A percentile compares a stretch with the other conserved stretches of the same genome.
Evolutionary conservation across 2,888 invertebrate genomes (phyloP).

Genomic region (Cataglyphis livida): DNA sequence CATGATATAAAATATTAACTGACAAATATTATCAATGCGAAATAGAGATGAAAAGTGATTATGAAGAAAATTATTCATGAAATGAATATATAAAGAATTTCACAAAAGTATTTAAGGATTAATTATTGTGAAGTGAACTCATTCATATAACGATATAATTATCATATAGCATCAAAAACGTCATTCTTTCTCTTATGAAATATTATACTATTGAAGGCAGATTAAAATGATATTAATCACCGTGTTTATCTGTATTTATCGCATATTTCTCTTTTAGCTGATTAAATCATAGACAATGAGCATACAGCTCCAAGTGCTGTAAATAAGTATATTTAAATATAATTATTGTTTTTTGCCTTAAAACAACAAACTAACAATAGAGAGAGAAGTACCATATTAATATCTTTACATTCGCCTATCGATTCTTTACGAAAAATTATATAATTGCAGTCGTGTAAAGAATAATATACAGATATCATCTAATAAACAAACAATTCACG

Average conservation of each 20-base stretch:
- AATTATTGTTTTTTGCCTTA: slow-evolving; percentile 3
- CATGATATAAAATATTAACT: neutral
- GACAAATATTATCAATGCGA: neutral
- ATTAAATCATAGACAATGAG: slow-evolving; percentile 13
- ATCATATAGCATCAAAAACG: neutral
- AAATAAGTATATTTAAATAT: slow-evolving; percentile 46
- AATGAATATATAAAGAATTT: neutral
- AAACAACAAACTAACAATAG: neutral
- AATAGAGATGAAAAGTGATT: neutral
- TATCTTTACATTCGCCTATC: neutral
- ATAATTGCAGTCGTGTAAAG: neutral
- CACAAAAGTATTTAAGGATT: neutral
- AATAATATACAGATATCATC: neutral
- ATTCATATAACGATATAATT: slow-evolving; percentile 14
- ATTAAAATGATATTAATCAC: slow-evolving; percentile 36
- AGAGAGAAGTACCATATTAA: neutral
- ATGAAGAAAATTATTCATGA: neutral
- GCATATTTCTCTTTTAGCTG: slow-evolving; percentile 8
- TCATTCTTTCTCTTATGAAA: slow-evolving; percentile 24
- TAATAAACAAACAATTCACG: slow-evolving; percentile 3
- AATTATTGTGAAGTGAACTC: neutral
- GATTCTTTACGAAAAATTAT: neutral
- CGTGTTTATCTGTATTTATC: slow-evolving; percentile 40
- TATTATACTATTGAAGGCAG: slow-evolving; percentile 16
- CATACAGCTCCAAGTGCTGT: neutral